Conservation (phyloP, 2,888 invertebrate genomes). For the Hirudinaria manillensis region DNA sequence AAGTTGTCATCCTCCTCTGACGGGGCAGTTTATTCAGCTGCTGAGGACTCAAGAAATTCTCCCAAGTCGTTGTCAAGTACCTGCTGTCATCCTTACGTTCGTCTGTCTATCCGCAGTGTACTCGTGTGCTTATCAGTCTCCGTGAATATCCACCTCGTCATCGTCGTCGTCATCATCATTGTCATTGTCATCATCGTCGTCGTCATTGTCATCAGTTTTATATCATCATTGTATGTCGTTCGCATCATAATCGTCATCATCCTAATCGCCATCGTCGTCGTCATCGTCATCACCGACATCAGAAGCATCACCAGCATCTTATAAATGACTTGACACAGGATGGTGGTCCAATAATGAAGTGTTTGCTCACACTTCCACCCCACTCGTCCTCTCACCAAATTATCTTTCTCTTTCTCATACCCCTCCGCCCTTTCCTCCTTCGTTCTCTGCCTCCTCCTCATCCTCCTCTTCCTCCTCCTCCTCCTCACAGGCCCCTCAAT, state of each 20-base stretch:
- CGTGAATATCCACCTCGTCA: not conserved
- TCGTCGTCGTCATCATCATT: not conserved
- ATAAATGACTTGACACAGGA: not conserved
- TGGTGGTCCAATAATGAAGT: conserved; percentile 21
- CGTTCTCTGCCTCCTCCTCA: not conserved
- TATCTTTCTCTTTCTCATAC: conserved; percentile 3
- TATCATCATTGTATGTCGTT: not conserved
- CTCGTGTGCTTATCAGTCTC: not conserved
- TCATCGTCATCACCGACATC: not conserved
- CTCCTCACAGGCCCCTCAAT: not conserved
- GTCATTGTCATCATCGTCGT: not conserved
- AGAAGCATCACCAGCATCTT: not conserved
- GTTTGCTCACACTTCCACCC: not conserved
- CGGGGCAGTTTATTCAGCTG: conserved; percentile 16
- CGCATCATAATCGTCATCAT: not conserved
- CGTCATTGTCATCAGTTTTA: not conserved
- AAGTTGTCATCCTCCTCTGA: conserved; percentile 16
- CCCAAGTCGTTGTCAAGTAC: conserved; percentile 11
- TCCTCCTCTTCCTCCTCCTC: not conserved
- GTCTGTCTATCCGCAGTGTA: not conserved
- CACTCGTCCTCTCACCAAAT: not conserved
- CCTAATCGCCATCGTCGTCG: not conserved
- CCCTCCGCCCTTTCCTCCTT: not conserved
- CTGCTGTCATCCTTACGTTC: conserved; percentile 3
- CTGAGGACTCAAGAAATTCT: conserved; percentile 18